Evolutionary conservation across 2,113 vertebrate species (phyloP).

Genomic region (Ranitomeya imitator): DNA sequence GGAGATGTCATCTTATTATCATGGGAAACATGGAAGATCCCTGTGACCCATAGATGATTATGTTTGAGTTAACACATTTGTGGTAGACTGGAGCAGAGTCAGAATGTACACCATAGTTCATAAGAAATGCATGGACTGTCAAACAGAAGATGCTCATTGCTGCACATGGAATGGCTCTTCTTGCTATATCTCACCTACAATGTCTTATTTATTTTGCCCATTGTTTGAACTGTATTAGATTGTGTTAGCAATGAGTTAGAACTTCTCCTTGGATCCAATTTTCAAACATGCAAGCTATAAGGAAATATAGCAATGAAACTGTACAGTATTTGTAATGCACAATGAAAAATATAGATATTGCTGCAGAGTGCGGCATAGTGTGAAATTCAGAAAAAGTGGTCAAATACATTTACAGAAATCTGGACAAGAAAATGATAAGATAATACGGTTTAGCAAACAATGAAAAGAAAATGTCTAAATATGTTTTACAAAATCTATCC

Average conservation of each 20-base stretch:
- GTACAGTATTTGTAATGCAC: not conserved
- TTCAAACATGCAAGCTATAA: conserved; percentile 23
- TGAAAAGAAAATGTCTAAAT: not conserved
- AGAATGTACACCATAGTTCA: conserved; percentile 63
- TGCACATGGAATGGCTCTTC: conserved; percentile 60
- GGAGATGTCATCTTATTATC: conserved; percentile 64
- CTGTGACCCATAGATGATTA: conserved; percentile 71
- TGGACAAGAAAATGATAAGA: not conserved
- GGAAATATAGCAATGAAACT: not conserved
- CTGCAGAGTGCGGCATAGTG: not conserved
- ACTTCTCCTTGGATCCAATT: conserved; percentile 15
- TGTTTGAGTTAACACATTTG: conserved; percentile 69
- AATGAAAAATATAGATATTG: conserved; percentile 8
- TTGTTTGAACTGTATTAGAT: conserved; percentile 50
- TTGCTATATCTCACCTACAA: conserved; percentile 34
- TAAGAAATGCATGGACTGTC: conserved; percentile 70
- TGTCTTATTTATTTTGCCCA: conserved; percentile 32
- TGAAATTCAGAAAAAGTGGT: not conserved
- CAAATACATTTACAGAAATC: conserved; percentile 4
- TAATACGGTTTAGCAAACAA: not conserved
- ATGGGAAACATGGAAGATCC: conserved; percentile 62
- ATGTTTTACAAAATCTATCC: not conserved
- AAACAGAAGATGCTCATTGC: conserved; percentile 62
- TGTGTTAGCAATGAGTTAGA: conserved; percentile 35
- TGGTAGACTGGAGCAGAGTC: conserved; percentile 64